phyloP scores from a whole-genome alignment of 1,140 invertebrate genomes.

The Mactra quadrangularis region DNA sequence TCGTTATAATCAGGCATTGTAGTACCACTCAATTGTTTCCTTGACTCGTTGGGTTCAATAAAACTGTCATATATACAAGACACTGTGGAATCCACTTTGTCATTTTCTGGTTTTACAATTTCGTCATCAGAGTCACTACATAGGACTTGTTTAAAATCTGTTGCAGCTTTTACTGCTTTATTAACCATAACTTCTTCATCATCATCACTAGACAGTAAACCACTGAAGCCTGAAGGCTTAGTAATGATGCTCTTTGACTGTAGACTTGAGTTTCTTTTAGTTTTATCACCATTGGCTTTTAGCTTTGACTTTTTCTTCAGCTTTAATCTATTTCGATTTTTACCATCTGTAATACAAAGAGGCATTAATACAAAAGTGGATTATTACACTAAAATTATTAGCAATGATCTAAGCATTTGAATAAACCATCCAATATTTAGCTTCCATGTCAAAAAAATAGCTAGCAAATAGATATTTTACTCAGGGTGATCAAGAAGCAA shows the following conservation, averaged over 20 bases:
- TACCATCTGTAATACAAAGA: background rate
- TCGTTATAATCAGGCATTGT: slow-evolving; percentile 10
- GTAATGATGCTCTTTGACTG: background rate
- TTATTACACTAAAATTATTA: too few species aligned
- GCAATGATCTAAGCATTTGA: too few species aligned
- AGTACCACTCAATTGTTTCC: too few species aligned
- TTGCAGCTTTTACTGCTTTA: background rate
- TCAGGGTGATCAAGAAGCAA: too few species aligned
- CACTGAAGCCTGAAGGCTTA: slow-evolving; percentile 10
- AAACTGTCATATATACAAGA: slow-evolving; percentile 15
- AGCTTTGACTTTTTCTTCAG: background rate
- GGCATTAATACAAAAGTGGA: too few species aligned
- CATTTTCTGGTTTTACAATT: background rate
- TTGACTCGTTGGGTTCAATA: background rate
- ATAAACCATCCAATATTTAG: too few species aligned
- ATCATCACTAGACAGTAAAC: slow-evolving; percentile 26
- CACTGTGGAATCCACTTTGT: background rate
- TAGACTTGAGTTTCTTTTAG: too few species aligned
- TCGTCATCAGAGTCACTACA: slow-evolving; percentile 50
- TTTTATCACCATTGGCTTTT: background rate
- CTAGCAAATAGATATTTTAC: too few species aligned
- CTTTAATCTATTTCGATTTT: background rate
- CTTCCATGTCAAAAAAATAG: too few species aligned
- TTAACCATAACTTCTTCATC: background rate
- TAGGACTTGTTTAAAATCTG: slow-evolving; percentile 32